A percentile compares a stretch with the other conserved stretches of the same genome.
phyloP scores from a whole-genome alignment of 1,140 invertebrate species.

The Meloidogyne floridensis region DNA sequence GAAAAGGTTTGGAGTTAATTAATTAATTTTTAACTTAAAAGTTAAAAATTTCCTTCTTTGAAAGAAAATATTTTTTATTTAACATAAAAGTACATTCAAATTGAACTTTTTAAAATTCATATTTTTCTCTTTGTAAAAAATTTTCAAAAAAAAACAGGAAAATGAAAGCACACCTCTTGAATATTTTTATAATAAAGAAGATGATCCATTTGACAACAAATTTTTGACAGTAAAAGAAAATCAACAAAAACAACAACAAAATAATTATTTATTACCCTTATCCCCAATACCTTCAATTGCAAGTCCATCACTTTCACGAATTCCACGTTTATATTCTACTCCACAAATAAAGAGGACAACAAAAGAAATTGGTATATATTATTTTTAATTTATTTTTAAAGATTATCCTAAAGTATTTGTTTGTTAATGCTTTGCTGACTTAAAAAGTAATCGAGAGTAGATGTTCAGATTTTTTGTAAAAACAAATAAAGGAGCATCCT shows the following conservation, averaged over 20 bases:
- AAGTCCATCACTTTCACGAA: neutral
- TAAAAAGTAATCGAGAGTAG: no score
- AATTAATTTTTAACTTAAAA: no score
- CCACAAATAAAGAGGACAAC: neutral
- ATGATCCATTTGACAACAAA: constrained; percentile 6
- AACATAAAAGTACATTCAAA: no score
- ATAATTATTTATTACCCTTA: neutral
- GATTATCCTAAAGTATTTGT: no score
- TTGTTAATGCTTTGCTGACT: no score
- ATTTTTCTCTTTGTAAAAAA: neutral
- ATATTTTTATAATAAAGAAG: constrained; percentile 8
- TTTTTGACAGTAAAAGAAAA: neutral
- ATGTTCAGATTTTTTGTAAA: no score
- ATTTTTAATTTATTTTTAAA: neutral
- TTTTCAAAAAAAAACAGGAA: neutral
- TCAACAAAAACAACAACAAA: neutral
- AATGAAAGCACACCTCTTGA: neutral
- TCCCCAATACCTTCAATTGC: neutral
- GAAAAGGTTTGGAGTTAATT: neutral
- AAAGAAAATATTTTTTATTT: no score
- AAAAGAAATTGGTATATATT: neutral
- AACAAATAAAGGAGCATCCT: no score
- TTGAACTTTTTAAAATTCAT: neutral
- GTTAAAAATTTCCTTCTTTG: no score
- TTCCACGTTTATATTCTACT: constrained; percentile 4